phyloP scores from a whole-genome alignment of 2,888 invertebrate genomes.

The Syritta pipiens region DNA sequence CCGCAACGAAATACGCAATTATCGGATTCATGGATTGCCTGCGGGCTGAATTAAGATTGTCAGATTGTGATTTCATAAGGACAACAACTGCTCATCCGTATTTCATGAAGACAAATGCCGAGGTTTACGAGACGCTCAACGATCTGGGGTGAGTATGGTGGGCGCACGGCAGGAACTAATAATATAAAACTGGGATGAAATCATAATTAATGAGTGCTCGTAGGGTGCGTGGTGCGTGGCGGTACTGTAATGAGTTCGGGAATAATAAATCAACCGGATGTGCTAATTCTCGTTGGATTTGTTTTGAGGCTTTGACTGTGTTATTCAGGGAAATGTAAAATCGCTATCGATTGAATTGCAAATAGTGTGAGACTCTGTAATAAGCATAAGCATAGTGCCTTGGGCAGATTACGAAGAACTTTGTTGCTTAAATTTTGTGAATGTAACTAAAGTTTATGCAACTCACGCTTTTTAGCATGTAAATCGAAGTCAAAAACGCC shows the following conservation, averaged over 20 bases:
- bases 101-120: conserved; percentile 78
- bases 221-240: not conserved
- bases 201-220: conserved; percentile 40
- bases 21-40: conserved; percentile 79
- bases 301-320: not conserved
- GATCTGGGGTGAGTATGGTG: conserved; percentile 75
- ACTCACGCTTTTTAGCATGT: too few relatives aligned
- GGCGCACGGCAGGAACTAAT: too few relatives aligned
- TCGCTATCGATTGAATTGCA: too few relatives aligned
- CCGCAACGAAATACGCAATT: conserved; percentile 80
- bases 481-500: too few relatives aligned
- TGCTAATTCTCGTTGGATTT: too few relatives aligned
- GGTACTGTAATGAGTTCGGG: conserved; percentile 2
- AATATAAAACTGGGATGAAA: conserved; percentile 34
- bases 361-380: too few relatives aligned
- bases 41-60: conserved; percentile 77
- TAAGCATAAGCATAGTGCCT: too few relatives aligned
- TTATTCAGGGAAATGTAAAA: not conserved
- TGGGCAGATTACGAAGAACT: too few relatives aligned
- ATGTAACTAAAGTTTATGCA: too few relatives aligned
- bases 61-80: conserved; percentile 76
- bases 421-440: too few relatives aligned
- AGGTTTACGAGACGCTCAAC: conserved; percentile 76
- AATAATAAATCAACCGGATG: conserved; percentile 37
- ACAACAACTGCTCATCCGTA: conserved; percentile 79